Percentiles rank a stretch among this genome's conserved stretches.
phyloP scores from a whole-genome alignment of 2,888 invertebrate genomes.

The Nomada lathburiana region DNA sequence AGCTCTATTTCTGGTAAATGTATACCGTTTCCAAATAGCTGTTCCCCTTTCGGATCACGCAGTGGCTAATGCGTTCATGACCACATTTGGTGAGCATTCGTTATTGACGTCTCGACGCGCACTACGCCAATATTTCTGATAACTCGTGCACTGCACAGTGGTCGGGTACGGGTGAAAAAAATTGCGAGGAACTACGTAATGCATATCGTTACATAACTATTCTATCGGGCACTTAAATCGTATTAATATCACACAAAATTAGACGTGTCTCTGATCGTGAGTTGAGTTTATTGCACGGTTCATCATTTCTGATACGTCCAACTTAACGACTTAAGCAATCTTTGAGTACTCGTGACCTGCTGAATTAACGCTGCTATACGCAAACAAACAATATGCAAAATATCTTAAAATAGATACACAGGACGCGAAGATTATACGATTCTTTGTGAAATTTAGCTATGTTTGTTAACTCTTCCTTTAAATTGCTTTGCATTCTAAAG shows the following conservation, averaged over 20 bases:
- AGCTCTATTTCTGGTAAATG: constrained; percentile 61
- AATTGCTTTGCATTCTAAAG: too few species aligned
- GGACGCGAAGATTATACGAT: too few species aligned
- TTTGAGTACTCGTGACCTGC: not conserved
- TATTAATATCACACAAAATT: not conserved
- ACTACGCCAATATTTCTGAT: constrained; percentile 49
- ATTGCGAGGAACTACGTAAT: not conserved
- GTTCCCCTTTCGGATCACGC: constrained; percentile 73
- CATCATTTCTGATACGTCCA: not conserved
- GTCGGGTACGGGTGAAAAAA: not conserved
- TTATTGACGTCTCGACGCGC: constrained; percentile 63
- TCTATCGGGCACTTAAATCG: not conserved
- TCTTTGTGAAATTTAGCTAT: too few species aligned
- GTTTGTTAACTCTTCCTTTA: too few species aligned
- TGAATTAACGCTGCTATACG: not conserved
- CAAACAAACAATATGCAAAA: not conserved
- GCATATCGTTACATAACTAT: not conserved
- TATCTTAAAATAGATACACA: not conserved
- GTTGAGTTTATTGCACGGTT: not conserved
- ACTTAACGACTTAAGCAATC: not conserved
- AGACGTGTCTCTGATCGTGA: too few species aligned
- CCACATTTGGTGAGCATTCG: constrained; percentile 71
- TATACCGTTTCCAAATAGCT: constrained; percentile 67
- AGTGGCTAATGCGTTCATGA: constrained; percentile 72
- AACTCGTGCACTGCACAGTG: constrained; percentile 4